A percentile compares a stretch with the other conserved stretches of the same genome.
These are phyloP conservation scores for Ceyx melanurus DNA, from an alignment of 2,113 vertebrate genomes.

Conservation along the genomic window DNA sequence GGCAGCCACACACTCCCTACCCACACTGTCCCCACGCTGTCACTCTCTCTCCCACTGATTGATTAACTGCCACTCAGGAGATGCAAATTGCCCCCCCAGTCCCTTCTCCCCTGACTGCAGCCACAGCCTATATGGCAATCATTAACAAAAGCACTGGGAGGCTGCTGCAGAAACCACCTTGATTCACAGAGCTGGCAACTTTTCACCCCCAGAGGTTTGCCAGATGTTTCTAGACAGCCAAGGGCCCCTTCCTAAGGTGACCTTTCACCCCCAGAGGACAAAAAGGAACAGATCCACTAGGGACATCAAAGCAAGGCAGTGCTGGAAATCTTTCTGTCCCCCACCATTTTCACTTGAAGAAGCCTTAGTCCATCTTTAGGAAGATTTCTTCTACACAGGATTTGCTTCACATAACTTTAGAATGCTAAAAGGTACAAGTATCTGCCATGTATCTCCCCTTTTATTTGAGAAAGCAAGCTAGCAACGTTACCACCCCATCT, in stretches of 20 bases:
- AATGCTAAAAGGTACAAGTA: neutral
- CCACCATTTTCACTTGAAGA: neutral
- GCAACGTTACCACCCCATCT: neutral
- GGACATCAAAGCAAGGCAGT: neutral
- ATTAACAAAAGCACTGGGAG: neutral
- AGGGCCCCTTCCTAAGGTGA: neutral
- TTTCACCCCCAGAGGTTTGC: neutral
- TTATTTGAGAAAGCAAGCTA: neutral
- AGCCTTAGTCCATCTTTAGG: neutral
- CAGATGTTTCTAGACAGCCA: neutral
- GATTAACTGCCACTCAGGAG: neutral
- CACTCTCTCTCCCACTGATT: rapidly evolving
- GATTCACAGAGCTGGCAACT: neutral
- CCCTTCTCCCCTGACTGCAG: rapidly evolving
- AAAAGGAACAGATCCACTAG: neutral
- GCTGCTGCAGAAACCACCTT: neutral
- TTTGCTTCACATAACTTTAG: neutral
- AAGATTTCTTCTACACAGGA: neutral
- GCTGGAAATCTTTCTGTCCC: neutral
- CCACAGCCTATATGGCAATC: neutral
- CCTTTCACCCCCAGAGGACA: neutral
- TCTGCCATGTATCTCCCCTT: rapidly evolving
- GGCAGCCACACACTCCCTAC: neutral
- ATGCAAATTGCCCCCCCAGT: neutral
- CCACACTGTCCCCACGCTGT: rapidly evolving